A percentile compares a stretch with the other conserved stretches of the same genome.
Conservation (phyloP, 1,140 invertebrate species). For the Drosophila aff. region DNA sequence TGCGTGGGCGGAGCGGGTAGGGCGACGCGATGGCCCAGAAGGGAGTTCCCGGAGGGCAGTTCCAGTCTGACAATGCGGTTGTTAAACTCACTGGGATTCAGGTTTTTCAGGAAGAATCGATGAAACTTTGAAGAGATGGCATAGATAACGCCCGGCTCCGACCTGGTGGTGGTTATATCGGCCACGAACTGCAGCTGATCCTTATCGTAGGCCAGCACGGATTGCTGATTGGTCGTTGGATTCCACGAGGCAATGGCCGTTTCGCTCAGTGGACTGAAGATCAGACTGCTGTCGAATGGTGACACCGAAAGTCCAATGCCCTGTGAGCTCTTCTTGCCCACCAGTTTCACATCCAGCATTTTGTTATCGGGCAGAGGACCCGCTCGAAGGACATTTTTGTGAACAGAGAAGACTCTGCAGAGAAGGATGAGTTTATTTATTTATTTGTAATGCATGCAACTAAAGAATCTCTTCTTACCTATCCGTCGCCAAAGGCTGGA, state of each 20-base stretch:
- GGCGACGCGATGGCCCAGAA: slow-evolving; percentile 30
- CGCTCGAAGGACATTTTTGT: slow-evolving; percentile 89
- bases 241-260: slow-evolving; percentile 92
- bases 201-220: slow-evolving; percentile 88
- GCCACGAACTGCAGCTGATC: slow-evolving; percentile 91
- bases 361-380: slow-evolving; percentile 89
- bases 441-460: neutral
- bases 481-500: slow-evolving; percentile 93
- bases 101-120: slow-evolving; percentile 89
- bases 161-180: slow-evolving; percentile 88
- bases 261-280: slow-evolving; percentile 91
- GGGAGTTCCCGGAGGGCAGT: slow-evolving; percentile 41
- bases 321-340: slow-evolving; percentile 93
- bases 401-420: slow-evolving; percentile 90
- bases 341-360: slow-evolving; percentile 90
- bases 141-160: slow-evolving; percentile 90
- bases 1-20: slow-evolving; percentile 48
- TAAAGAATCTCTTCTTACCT: slow-evolving; percentile 85
- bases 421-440: neutral
- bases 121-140: slow-evolving; percentile 90
- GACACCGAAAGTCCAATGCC: slow-evolving; percentile 90
- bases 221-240: slow-evolving; percentile 89
- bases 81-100: slow-evolving; percentile 87
- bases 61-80: slow-evolving; percentile 87
- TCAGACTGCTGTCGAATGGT: slow-evolving; percentile 88